Evolutionary conservation across 23 tunicate species (phyloP), one percentile per base, ranked within the genome.

Genomic region (Styela plicata): DNA sequence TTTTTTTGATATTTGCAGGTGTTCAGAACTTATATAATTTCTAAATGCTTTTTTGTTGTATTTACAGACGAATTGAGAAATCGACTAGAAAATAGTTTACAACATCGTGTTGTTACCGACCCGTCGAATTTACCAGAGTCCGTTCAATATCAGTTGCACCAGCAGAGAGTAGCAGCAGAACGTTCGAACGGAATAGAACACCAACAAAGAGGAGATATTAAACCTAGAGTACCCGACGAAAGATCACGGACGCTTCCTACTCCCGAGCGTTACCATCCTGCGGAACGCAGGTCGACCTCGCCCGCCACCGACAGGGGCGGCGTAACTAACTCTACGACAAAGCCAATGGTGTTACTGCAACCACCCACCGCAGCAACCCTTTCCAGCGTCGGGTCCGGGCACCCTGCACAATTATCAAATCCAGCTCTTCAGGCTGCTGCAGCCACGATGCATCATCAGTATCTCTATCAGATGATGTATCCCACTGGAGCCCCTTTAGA

Each of bases 221-320:
- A 44, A 44, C 57, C 7, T 13, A 44, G 57, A 44, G 10, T 13
- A 13, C 13, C 57, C 13, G 57, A 44, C 57, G 57, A 44, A 44
- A 44, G 57, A 13, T 13, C 57, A 13, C 7, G 57, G 13, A 44
- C 57, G 13, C 57, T 44, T 7, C 57, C 7, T 13, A 5, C 57
- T 7, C 57, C 57, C 31, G 83, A 44, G 10, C 83, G 73, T 20
- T 70, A 80, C 74, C 73, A 80, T 29, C 83, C 73, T 25, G 66
- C 64, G 7, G 83, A 73, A 32, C 71, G 80, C 33, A 31, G 86
- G 26, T 73, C 80, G 33, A 34, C 86, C 5, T 77, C 83, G 33
- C 83, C 88, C 0, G 52, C 52, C 88, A 27, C 57, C 77, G 88
- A 85, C 10, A 76, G 81, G 44, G 81, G 81, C 83, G 88, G 57